Conservation (phyloP, 2,797 vertebrate genomes). For the Babyrousa celebensis region DNA sequence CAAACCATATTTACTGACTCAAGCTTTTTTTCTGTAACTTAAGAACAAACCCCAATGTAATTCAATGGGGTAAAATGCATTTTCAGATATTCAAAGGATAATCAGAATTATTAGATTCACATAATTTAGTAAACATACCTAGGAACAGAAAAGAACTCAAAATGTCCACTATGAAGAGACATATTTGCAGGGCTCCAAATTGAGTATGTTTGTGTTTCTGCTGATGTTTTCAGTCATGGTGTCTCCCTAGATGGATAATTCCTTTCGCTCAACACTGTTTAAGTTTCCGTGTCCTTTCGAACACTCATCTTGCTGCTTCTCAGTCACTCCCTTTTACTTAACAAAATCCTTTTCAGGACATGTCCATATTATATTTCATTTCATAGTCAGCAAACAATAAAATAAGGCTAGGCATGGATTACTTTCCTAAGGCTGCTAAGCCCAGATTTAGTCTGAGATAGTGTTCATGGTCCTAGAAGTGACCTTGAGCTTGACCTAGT, state of each 20-base stretch:
- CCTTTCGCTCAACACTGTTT: background rate
- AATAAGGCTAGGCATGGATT: background rate
- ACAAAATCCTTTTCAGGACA: background rate
- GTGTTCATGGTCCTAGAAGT: background rate
- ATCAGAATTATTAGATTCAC: background rate
- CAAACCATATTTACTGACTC: background rate
- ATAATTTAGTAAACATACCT: constrained; percentile 7
- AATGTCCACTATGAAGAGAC: background rate
- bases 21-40: background rate
- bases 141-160: background rate
- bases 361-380: background rate
- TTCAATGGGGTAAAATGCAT: background rate
- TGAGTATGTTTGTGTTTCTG: background rate
- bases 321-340: background rate
- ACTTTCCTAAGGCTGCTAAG: background rate
- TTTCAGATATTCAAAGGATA: background rate
- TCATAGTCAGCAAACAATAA: constrained; percentile 39
- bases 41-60: background rate
- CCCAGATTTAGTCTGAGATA: background rate
- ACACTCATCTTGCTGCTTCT: background rate
- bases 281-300: background rate
- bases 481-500: constrained; percentile 54
- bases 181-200: background rate
- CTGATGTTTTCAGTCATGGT: background rate
- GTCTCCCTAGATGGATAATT: background rate